Conservation (phyloP, 2,888 invertebrate species). For the Steinernema scapterisci region DNA sequence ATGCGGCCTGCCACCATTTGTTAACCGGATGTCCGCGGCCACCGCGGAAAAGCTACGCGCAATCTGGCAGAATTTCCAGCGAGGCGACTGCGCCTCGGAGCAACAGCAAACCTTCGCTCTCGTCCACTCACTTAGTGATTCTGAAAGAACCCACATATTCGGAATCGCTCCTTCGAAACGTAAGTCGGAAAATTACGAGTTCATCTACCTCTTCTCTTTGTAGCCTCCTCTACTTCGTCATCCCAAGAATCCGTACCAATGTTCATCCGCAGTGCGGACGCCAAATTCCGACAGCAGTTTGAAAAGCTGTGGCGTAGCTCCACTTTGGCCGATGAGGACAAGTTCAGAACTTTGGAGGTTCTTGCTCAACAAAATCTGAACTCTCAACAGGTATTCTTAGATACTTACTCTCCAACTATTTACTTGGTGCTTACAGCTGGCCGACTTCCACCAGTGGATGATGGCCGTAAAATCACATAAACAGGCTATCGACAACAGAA, state of each 20-base stretch:
- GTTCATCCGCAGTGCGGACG: neutral
- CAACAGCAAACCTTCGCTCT: constrained; percentile 16
- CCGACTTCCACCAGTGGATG: constrained; percentile 1
- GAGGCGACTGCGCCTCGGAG: neutral
- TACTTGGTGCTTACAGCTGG: neutral
- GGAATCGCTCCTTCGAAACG: neutral
- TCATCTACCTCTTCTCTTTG: neutral
- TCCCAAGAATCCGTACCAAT: neutral
- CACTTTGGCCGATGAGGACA: neutral
- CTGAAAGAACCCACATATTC: constrained; percentile 14
- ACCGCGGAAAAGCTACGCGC: neutral
- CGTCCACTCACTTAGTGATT: constrained; percentile 9
- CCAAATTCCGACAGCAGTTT: constrained; percentile 21
- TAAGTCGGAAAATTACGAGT: neutral
- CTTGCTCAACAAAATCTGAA: neutral
- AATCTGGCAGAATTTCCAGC: constrained; percentile 12
- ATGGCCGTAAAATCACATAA: neutral
- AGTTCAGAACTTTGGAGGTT: constrained; percentile 8
- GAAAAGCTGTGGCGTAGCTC: constrained; percentile 19
- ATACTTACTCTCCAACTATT: neutral
- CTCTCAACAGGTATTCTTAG: neutral
- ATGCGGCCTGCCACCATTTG: constrained; percentile 8
- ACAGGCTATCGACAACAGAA: neutral
- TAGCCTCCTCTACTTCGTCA: neutral
- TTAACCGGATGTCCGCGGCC: neutral